phyloP scores from a whole-genome alignment of 2,113 vertebrate species.

The Xenopus borealis region DNA sequence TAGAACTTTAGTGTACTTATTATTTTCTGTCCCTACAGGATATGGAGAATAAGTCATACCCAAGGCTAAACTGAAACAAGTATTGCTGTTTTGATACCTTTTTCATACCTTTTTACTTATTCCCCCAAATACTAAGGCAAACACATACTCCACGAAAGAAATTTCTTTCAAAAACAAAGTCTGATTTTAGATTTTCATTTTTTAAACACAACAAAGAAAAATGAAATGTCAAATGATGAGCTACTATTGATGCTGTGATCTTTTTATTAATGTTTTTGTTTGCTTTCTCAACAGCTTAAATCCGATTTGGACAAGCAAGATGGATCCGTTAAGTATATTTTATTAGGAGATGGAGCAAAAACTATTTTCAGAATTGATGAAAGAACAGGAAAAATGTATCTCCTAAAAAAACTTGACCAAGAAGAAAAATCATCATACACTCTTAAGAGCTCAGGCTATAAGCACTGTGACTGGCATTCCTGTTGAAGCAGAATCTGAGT shows the following conservation, averaged over 20 bases:
- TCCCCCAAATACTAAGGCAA: no score
- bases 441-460: slow-evolving; percentile 78
- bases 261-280: slow-evolving; percentile 3
- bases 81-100: no score
- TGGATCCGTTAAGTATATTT: slow-evolving; percentile 69
- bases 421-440: slow-evolving; percentile 81
- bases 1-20: no score
- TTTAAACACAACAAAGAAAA: no score
- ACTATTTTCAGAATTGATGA: slow-evolving; percentile 76
- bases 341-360: slow-evolving; percentile 79
- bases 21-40: no score
- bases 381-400: slow-evolving; percentile 70
- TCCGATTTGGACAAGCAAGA: slow-evolving; percentile 78
- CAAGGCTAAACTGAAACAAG: no score
- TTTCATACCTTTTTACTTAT: no score
- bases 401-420: slow-evolving; percentile 74
- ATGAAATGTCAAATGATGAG: no score
- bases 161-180: no score
- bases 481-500: slow-evolving; percentile 84
- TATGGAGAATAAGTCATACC: no score
- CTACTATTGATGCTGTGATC: neutral
- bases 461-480: slow-evolving; percentile 67
- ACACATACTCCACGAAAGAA: no score
- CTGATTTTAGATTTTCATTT: no score
- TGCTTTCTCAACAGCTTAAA: slow-evolving; percentile 69